Evolutionary conservation across 2,797 vertebrate species (phyloP).

Genomic region (Dryobates pubescens): DNA sequence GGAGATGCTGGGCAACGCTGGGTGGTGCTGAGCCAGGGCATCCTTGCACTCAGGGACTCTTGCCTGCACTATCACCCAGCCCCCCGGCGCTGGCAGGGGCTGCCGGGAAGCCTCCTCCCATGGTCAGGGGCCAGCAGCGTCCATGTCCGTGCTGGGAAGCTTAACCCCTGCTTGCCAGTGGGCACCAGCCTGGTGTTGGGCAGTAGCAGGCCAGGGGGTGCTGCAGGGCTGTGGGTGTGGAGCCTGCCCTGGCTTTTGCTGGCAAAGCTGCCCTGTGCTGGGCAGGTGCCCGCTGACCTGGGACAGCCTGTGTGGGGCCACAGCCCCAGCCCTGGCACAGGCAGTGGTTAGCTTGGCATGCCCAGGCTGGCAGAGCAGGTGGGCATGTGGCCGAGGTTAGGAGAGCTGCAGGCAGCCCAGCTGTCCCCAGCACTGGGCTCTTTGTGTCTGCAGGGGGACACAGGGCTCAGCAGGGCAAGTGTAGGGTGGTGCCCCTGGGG

Average conservation of each 20-base stretch:
- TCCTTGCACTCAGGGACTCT: background rate
- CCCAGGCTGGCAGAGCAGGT: background rate
- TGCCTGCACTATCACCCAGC: background rate
- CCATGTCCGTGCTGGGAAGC: background rate
- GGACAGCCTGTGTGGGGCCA: background rate
- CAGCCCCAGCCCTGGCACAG: constrained; percentile 13
- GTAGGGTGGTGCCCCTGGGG: too few species aligned
- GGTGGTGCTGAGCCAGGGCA: background rate
- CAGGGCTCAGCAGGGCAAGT: background rate
- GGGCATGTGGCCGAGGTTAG: background rate
- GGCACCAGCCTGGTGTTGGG: background rate
- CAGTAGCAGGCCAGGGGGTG: background rate
- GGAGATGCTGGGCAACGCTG: background rate
- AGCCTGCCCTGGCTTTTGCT: constrained; percentile 6
- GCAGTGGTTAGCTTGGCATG: background rate
- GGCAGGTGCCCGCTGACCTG: background rate
- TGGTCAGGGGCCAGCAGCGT: background rate
- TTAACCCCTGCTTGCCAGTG: background rate
- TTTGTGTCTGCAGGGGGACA: background rate
- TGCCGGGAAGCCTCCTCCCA: background rate
- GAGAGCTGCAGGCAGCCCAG: background rate
- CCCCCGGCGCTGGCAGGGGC: background rate
- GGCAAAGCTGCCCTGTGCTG: background rate
- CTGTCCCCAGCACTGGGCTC: background rate
- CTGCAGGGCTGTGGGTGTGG: fast-evolving